Percentiles rank a stretch among this genome's conserved stretches.
Evolutionary conservation across 2,888 invertebrate genomes (phyloP).

Genomic region (Nomada lathburiana): DNA sequence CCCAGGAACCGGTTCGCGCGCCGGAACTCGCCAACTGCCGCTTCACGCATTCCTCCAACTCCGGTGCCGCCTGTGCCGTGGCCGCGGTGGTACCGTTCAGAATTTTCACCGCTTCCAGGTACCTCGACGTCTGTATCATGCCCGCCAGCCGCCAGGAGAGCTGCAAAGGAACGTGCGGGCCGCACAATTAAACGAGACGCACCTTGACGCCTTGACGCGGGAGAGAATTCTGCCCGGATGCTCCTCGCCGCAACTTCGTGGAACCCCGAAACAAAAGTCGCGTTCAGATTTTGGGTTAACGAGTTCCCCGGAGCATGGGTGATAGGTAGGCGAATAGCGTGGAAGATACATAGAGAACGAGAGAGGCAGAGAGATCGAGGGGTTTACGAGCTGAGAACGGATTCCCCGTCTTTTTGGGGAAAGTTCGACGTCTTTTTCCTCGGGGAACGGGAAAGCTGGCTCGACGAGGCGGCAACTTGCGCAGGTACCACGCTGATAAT

Average conservation of each 20-base stretch:
- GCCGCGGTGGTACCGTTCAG: constrained; percentile 73
- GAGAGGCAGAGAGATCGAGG: neutral
- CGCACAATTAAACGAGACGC: neutral
- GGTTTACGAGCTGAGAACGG: constrained; percentile 19
- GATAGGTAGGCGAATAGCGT: neutral
- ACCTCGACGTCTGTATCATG: constrained; percentile 78
- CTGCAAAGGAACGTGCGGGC: constrained; percentile 64
- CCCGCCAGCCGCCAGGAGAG: constrained; percentile 81
- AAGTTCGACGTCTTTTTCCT: neutral
- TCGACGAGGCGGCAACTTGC: neutral
- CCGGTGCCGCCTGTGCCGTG: constrained; percentile 54
- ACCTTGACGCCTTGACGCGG: too few relatives aligned
- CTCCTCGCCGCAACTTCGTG: too few relatives aligned
- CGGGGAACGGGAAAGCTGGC: neutral
- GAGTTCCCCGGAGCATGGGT: neutral
- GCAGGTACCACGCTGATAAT: constrained; percentile 27
- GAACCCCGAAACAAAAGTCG: neutral
- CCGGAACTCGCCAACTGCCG: constrained; percentile 79
- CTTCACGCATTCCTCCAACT: constrained; percentile 78
- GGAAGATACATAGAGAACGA: too few relatives aligned
- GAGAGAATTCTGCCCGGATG: too few relatives aligned
- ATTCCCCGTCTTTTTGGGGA: neutral
- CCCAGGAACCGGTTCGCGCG: constrained; percentile 75
- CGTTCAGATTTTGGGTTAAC: neutral
- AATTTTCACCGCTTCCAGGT: constrained; percentile 77